Evolutionary conservation across 2,888 invertebrate genomes (phyloP).

Genomic region (Orthosia incerta): DNA sequence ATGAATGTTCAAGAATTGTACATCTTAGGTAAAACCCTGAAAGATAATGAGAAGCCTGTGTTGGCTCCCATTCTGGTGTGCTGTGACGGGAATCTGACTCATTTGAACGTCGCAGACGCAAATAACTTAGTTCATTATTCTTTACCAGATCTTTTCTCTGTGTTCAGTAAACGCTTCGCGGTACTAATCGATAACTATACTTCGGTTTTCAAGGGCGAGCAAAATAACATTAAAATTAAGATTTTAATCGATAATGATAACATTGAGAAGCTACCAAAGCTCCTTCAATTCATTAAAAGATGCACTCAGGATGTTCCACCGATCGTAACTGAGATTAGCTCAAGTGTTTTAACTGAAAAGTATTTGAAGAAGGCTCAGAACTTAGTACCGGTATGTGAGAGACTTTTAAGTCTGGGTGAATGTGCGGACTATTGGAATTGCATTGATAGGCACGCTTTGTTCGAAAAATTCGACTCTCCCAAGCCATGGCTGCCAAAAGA

Average conservation of each 20-base stretch:
- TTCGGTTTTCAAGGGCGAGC: no score
- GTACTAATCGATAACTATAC: no score
- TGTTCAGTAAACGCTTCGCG: no score
- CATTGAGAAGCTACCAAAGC: constrained; percentile 91
- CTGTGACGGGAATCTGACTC: constrained; percentile 92
- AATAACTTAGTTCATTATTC: constrained; percentile 93
- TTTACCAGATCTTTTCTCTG: no score
- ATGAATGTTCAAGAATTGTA: constrained; percentile 84
- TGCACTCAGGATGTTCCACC: constrained; percentile 82
- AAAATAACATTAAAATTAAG: no score
- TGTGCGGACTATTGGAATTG: no score
- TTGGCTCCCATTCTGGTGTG: constrained; percentile 91
- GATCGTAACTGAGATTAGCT: constrained; percentile 77
- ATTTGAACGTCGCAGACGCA: constrained; percentile 92
- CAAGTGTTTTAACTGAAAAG: constrained; percentile 77
- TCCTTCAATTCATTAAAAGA: constrained; percentile 91
- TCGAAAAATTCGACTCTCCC: no score
- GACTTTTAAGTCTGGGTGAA: no score
- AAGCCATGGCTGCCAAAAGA: constrained; percentile 89
- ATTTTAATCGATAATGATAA: constrained; percentile 91
- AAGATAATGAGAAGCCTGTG: constrained; percentile 81
- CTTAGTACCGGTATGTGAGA: no score
- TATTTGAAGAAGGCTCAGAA: constrained; percentile 85
- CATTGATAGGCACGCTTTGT: no score
- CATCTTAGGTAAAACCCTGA: constrained; percentile 82